Evolutionary conservation across 2,113 vertebrate genomes (phyloP), one percentile per base, ranked within the genome.

Genomic region (Abramis brama): DNA sequence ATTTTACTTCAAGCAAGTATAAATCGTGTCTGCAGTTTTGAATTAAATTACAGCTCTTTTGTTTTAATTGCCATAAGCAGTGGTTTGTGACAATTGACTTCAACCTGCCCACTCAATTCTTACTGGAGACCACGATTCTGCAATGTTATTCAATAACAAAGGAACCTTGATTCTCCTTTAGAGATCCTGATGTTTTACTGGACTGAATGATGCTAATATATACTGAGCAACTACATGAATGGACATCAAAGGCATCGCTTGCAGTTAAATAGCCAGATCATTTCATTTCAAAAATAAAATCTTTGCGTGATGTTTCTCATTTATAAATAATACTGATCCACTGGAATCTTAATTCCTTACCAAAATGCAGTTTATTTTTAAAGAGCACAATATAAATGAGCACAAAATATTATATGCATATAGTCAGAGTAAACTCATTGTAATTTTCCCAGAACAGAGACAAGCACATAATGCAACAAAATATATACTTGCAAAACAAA

Each of bases 361-460:
- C 47, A 17, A 79, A 27, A 79, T 27, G 68, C 50, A 30, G 82
- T 83, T 79, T 55, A 68, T 39, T 85, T 36, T 19, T 52, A 85
- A 85, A 68, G 33, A 30, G 25, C 8, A 52, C n/a, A 23, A 36
- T 19, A 52, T 23, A 66, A 62, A 66, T 60, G 25, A 77, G 39
- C 73, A 64, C 23, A 27, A 59, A 25, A 83, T 71, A 8, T 57
- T 33, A 25, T 39, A 52, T 39, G 36, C 47, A 55, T 8, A 52
- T 52, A 7, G 23, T 21, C 27, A 70, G 17, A n/a, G 64, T 36
- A 33, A 50, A 47, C 43, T 23, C 55, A 23, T 21, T 21, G 55
- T 23, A 7, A 57, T 57, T 57, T 25, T n/a, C 39, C 17, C 55
- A 62, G 23, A 30, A 27, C 30, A 43, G 19, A 75, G 50, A 74